These are phyloP conservation scores for Corvus moneduloides DNA, from an alignment of 2,113 vertebrate species.

Conservation along the genomic window DNA sequence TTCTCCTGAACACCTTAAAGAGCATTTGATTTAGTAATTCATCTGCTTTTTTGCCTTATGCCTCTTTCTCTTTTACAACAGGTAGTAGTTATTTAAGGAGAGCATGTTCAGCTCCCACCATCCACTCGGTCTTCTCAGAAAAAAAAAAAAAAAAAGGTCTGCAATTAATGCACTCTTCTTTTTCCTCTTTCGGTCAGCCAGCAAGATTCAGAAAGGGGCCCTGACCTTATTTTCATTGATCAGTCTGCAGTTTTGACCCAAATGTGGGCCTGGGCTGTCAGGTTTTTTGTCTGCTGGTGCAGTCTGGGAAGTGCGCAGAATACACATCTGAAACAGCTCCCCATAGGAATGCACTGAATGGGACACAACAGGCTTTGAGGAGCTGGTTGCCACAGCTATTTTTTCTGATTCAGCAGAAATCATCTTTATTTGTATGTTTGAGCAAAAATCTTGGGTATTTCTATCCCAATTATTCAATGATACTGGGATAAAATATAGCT, in stretches of 20 bases:
- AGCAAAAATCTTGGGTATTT: neutral
- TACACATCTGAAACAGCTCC: neutral
- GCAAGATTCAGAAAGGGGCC: neutral
- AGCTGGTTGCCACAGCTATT: neutral
- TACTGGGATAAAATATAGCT: neutral
- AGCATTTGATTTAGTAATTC: neutral
- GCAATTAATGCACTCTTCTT: neutral
- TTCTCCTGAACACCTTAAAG: neutral
- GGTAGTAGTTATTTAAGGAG: neutral
- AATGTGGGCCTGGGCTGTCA: neutral
- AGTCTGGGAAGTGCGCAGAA: neutral
- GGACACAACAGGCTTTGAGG: neutral
- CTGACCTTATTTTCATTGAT: conserved; percentile 32
- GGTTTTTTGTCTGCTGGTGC: neutral
- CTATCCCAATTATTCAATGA: neutral
- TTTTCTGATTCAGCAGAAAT: neutral
- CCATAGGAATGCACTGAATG: neutral
- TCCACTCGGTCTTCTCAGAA: neutral
- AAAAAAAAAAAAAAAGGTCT: neutral
- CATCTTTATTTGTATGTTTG: neutral
- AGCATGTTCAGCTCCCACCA: neutral
- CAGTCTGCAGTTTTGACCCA: neutral
- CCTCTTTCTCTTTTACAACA: neutral
- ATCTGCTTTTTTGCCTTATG: neutral
- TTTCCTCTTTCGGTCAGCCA: neutral